Conservation (phyloP, 2,113 vertebrate species). For the Gallinago jamesoni region DNA sequence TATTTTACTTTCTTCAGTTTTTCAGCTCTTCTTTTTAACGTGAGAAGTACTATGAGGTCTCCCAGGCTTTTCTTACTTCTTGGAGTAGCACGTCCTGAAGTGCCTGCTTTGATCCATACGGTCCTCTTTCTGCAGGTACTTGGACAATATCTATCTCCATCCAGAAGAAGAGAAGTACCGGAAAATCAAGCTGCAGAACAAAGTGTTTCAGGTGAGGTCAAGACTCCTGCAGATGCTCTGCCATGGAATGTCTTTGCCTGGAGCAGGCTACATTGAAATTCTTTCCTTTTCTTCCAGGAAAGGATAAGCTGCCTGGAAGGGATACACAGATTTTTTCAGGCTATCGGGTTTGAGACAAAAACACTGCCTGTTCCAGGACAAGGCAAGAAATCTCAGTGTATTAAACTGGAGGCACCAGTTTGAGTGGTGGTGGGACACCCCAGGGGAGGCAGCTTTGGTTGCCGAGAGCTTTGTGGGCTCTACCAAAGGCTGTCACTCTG, state of each 20-base stretch:
- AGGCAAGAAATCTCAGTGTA: constrained; percentile 71
- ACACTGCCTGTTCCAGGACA: constrained; percentile 80
- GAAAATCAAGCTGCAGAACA: constrained; percentile 94
- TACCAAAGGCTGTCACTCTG: neutral
- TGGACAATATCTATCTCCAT: constrained; percentile 92
- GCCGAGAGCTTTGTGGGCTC: neutral
- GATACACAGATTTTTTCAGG: constrained; percentile 84
- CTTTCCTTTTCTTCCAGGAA: constrained; percentile 76
- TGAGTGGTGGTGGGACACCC: neutral
- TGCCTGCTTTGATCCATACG: neutral
- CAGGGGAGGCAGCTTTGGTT: neutral
- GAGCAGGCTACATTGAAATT: neutral
- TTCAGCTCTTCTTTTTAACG: neutral
- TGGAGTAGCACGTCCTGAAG: neutral
- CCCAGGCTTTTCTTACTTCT: neutral
- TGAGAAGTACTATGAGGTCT: neutral
- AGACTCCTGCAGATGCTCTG: neutral
- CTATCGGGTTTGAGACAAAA: constrained; percentile 84
- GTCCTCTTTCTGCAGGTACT: constrained; percentile 76
- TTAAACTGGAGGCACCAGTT: neutral
- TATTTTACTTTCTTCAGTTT: neutral
- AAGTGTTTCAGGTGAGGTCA: constrained; percentile 88
- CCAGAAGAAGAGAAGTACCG: constrained; percentile 91
- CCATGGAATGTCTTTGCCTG: neutral
- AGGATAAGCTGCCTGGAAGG: constrained; percentile 88